Evolutionary conservation across 2,113 vertebrate genomes (phyloP), one percentile per base, ranked within the genome.

Genomic region (Megaceryle maxima): DNA sequence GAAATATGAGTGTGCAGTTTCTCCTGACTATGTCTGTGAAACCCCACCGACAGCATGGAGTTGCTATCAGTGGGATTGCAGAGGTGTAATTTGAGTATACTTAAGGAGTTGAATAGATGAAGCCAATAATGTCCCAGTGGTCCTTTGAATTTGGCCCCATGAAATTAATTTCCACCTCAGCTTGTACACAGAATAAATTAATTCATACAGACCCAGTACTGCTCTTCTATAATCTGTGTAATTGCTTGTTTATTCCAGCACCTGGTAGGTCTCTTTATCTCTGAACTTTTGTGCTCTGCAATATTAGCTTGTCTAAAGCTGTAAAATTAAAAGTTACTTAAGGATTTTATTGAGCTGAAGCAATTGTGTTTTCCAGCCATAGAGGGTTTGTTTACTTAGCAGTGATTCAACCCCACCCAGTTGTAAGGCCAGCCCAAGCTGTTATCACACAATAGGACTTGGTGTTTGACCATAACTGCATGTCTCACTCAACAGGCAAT

Each of bases 401-500:
- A 60, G 74, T 53, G 94, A 95, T 94, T 96, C 96, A 94, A 97
- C 87, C 96, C 95, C 96, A 97, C 95, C 97, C 98, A 97, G 98
- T 97, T 98, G 98, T 98, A 97, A 97, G 97, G 96, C 96, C 97
- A 98, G 96, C 98, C 98, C 97, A 98, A 97, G 98, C 98, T 98
- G 97, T 97, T 98, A 97, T 94, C 97, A 96, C 97, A 97, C 98
- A 98, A 97, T 97, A 97, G 95, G 96, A 98, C 97, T 97, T 98
- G 97, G 97, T 97, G 97, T 98, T 98, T 98, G 98, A 98, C 98
- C 98, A 97, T 98, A 98, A 97, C 98, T 97, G 97, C 97, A 97
- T 81, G 96, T 98, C 98, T 98, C 97, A 97, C 98, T 98, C 98
- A 98, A 98, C 98, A 98, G 98, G 98, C 98, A 98, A 98, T 98